Evolutionary conservation across 2,113 vertebrate species (phyloP), one percentile per base, ranked within the genome.

Genomic region (Perca flavescens): DNA sequence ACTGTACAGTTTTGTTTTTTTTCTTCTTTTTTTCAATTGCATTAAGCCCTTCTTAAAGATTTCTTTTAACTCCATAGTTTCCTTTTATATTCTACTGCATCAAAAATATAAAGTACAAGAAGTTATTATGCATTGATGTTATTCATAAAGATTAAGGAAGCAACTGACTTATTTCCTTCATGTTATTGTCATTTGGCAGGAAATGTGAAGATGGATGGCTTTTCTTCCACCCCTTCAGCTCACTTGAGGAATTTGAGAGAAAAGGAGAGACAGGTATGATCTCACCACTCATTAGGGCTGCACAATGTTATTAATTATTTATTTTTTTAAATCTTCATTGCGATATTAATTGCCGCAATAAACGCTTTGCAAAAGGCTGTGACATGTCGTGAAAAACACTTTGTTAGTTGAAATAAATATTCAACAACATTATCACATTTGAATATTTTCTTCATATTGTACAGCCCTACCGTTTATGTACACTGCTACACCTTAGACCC

Each of bases 251-350:
- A 87, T 82, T 61, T 86, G 71, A 87, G 91, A 90, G 94, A 93
- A 54, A 91, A 91, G 76, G 92, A 96, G 87, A 95, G 94, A 94
- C 96, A 96, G 95, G 97, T 97, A 94, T 6, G 36, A 74, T 68
- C 6, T 68, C 8, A 40, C 40, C 40, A 9, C 9, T 10, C 40
- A 40, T 40, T 40, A 40, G 40, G 40, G 8, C 40, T 40, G 40
- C 40, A 40, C 9, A 40, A 40, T 40, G 10, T 40, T 25, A 25
- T 25, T 25, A 25, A 1, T 40, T 40, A 1, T 40, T 40, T 9
- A 9, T 36, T 7, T 36, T 31, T 5, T 34, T 34, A 5, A 5
- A 40, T 40, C 40, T 40, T 40, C 9, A 40, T 40, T 2, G 40
- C 40, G 40, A 40, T 40, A 40, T 40, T 40, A 40, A 40, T 9